A percentile compares a stretch with the other conserved stretches of the same genome.
Conservation (phyloP, 2,888 invertebrate genomes). For the Oithona nana region DNA sequence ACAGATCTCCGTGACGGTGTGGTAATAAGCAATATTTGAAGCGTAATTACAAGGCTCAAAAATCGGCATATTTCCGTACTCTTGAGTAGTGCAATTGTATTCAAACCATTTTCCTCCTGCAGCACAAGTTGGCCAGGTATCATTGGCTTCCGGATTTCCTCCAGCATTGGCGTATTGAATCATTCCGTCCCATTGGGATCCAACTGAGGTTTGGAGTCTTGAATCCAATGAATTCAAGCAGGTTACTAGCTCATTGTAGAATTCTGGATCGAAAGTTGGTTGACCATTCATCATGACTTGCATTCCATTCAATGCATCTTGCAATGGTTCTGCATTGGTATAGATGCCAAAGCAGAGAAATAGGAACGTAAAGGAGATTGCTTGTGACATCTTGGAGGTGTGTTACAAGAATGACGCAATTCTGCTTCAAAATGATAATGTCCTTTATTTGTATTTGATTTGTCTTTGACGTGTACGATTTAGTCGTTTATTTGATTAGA, state of each 20-base stretch:
- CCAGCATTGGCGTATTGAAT: background rate
- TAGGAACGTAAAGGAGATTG: too few relatives aligned
- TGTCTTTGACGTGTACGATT: too few relatives aligned
- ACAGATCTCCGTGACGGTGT: conserved; percentile 14
- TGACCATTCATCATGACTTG: background rate
- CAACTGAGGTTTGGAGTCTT: background rate
- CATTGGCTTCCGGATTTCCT: background rate
- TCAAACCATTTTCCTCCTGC: background rate
- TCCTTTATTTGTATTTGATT: too few relatives aligned
- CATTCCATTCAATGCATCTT: background rate
- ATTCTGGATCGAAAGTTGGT: background rate
- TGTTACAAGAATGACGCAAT: too few relatives aligned
- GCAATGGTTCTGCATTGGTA: background rate
- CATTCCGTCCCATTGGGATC: background rate
- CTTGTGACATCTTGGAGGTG: too few relatives aligned
- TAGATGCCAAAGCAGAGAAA: too few relatives aligned
- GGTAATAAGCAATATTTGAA: conserved; percentile 15
- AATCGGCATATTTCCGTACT: conserved; percentile 9
- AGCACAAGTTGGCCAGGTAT: background rate
- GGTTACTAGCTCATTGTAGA: background rate
- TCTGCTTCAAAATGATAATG: too few relatives aligned
- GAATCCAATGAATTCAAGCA: background rate
- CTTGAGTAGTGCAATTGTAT: conserved; percentile 7
- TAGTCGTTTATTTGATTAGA: too few relatives aligned
- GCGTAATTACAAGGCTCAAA: conserved; percentile 15